phyloP scores from a whole-genome alignment of 2,797 vertebrate genomes.

The Todus mexicanus region DNA sequence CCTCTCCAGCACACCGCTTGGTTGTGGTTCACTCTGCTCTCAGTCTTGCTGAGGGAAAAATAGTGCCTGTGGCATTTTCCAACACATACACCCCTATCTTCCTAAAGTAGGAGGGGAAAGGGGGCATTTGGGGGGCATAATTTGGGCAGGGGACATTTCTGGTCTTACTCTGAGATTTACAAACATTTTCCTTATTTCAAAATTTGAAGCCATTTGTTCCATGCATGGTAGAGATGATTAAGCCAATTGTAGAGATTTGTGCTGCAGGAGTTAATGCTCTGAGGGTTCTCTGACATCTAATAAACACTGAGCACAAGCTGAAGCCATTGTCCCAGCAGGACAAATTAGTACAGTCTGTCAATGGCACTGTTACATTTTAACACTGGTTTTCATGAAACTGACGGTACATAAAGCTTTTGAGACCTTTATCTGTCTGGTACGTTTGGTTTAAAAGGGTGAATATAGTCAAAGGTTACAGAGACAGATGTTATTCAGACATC shows the following conservation, averaged over 20 bases:
- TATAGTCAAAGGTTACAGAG: background rate
- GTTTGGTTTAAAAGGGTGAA: background rate
- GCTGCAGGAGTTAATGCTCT: background rate
- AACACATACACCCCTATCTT: background rate
- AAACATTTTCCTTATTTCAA: background rate
- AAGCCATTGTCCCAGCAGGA: background rate
- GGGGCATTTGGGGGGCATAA: accelerated
- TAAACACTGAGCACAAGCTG: background rate
- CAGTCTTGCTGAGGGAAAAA: background rate
- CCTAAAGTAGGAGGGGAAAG: background rate
- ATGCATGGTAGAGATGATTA: background rate
- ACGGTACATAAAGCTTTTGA: background rate
- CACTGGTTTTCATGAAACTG: background rate
- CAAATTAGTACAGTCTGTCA: background rate
- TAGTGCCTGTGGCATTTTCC: background rate
- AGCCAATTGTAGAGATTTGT: background rate
- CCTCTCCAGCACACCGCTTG: too few relatives aligned
- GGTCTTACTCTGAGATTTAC: background rate
- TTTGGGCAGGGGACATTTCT: background rate
- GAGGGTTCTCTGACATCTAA: background rate
- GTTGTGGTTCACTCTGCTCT: background rate
- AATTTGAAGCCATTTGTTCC: background rate
- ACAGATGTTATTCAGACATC: background rate
- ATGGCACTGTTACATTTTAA: background rate
- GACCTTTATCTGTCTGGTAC: background rate